Evolutionary conservation across 2,797 vertebrate genomes (phyloP), one percentile per base, ranked within the genome.

Genomic region (Clarias pachynema): DNA sequence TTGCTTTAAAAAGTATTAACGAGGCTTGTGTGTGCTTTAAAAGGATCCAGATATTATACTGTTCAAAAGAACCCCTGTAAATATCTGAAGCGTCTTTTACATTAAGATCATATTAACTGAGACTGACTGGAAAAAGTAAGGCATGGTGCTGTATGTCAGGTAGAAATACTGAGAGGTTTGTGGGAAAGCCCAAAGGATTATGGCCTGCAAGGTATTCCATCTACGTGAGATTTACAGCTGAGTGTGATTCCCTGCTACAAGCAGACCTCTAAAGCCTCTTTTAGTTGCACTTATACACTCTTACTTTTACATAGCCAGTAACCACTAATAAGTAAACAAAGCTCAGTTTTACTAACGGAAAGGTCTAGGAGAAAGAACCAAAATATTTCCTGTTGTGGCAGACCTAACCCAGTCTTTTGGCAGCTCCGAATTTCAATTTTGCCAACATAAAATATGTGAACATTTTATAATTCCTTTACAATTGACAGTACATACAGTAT

Each of bases 101-200:
- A 90, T 92, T 79, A 18, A 83, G 88, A 79, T 88, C 87, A 81
- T 29, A 89, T 92, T 92, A 93, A 94, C 94, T 94, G 90, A 89
- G 88, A 85, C 26, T 84, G 92, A 92, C 90, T 95, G 93, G 94
- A 94, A 94, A 94, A 93, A 89, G 88, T 93, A 91, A 93, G 91
- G 90, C 0, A 89, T 87, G 86, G 74, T 91, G 83, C 91, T 89
- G 89, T 88, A 89, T 89, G 92, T 86, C 72, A 85, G 85, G 87
- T 24, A 69, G 29, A 66, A 83, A 77, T 60, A 80, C 81, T 86
- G 82, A 80, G 60, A 68, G 74, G 92, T 93, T 92, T 93, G 91
- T 86, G 93, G 91, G 88, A 86, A 72, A 62, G 87, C 84, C 89
- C 87, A 90, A 83, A 87, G 89, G 91, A 93, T 92, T 82, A 93